Evolutionary conservation across 2,888 invertebrate genomes (phyloP), one percentile per base, ranked within the genome.

Genomic region (Oligia strigilis): DNA sequence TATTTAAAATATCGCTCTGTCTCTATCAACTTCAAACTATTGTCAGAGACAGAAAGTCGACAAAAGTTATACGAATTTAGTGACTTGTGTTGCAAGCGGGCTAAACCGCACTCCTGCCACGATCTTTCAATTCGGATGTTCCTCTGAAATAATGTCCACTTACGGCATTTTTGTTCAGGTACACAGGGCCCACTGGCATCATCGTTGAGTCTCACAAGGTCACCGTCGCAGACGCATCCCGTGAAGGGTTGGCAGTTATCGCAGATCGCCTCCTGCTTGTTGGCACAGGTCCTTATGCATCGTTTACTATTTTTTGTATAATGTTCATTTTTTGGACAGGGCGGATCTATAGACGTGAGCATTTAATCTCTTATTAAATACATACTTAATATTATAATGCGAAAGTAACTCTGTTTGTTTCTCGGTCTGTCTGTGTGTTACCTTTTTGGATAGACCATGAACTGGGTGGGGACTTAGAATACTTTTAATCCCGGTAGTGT

Each of bases 141-240:
- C 14, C 14, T 73, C 4, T 46, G 6, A 62, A 62, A 75, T 46
- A 0, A n/a, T 43, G 14, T 71, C n/a, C 11, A 85, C 86, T 83
- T 84, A 89, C 89, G 80, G 65, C 90, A 90, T 66, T 81, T 69
- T 0, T 67, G 14, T 70, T 74, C 71, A 14, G 72, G 62, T 29
- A 90, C 66, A n/a, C 90, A 90, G 46, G 84, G 79, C 11, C 90
- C 90, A 52, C 78, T 90, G 23, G 19, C 89, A 69, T 89, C 79
- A n/a, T 77, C 80, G 6, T 84, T 60, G 9, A 77, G 66, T 70
- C 87, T 81, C 11, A 88, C 77, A 29, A 80, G 71, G 23, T 65
- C 72, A 0, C 40, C 29, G 1, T 81, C 55, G 69, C 89, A 89
- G 3, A 83, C 75, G 43, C 89, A 89, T 29, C 87, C 89, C 11